A percentile compares a stretch with the other conserved stretches of the same genome.
phyloP scores from a whole-genome alignment of 2,113 vertebrate genomes.

The Isichthys henryi region DNA sequence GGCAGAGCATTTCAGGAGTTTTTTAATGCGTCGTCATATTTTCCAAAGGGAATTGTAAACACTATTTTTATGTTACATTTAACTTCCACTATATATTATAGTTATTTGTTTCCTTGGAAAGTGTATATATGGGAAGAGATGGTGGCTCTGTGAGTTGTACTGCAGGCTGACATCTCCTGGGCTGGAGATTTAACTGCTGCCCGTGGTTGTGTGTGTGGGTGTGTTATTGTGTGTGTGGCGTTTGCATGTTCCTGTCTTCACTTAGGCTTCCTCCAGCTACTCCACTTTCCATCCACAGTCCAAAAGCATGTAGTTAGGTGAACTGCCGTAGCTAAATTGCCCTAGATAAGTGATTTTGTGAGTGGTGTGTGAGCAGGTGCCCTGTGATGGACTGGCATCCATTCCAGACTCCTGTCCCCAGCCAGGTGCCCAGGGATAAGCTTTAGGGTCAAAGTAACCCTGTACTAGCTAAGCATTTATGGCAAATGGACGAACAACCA shows the following conservation, averaged over 20 bases:
- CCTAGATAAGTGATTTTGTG: background rate
- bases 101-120: background rate
- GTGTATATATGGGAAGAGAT: background rate
- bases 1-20: background rate
- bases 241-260: background rate
- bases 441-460: background rate
- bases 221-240: background rate
- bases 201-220: background rate
- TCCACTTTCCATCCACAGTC: background rate
- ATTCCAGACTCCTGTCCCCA: background rate
- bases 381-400: background rate
- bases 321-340: background rate
- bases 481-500: background rate
- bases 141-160: background rate
- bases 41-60: background rate
- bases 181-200: background rate
- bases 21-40: background rate
- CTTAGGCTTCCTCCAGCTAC: background rate
- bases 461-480: background rate
- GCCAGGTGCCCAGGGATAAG: background rate
- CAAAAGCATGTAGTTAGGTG: background rate
- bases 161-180: background rate
- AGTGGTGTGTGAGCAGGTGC: background rate
- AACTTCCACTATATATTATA: background rate
- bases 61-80: background rate